Base-by-base conservation (phyloP, 2,113 vertebrate species). In the Phasianus colchicus region DNA sequence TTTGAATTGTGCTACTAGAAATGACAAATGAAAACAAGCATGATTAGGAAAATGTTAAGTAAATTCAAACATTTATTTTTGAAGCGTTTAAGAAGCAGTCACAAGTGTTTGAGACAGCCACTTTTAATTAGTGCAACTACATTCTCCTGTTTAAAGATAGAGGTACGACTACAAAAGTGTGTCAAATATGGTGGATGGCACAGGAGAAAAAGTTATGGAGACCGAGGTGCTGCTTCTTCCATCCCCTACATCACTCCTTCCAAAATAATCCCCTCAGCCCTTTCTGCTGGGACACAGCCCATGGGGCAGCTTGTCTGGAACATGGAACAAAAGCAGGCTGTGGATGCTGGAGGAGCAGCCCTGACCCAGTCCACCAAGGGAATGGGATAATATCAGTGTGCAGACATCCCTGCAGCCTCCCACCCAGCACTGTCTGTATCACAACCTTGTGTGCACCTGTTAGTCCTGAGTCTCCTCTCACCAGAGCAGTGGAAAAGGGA, bases 371-470 rank as follows among this genome's bases (percentile, higher is more conserved):
- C 50, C 61, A 25, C 13, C n/a, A 90, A 50, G 36, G 48, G 50
- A 75, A 57, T 19, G 30, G 24, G 29, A 7, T 14, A 47, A 40
- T 7, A 9, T 17, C 11, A 12, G 10, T 21, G 12, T n/a, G 24
- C 61, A 64, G 36, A 64, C 2, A 3, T 36, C 64, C 34, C 36
- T 13, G 13, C 54, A 90, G 13, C 19, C 82, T 63, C 24, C 50
- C 54, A 5, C 9, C 57, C 0, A 0, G 64, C 13, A 89, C 12
- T 0, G 3, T 45, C 6, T 34, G 38, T 21, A 58, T 20, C 64
- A 70, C 0, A 0, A 55, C 25, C 58, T 71, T 75, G 25, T 22
- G 58, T 2, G 0, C 0, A 0, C 60, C 21, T 61, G 5, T 34
- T 73, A 25, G 25, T 50, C 25, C 34, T 10, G 4, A 80, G 76